phyloP scores from a whole-genome alignment of 2,888 invertebrate genomes.

The Agonopterix arenella region DNA sequence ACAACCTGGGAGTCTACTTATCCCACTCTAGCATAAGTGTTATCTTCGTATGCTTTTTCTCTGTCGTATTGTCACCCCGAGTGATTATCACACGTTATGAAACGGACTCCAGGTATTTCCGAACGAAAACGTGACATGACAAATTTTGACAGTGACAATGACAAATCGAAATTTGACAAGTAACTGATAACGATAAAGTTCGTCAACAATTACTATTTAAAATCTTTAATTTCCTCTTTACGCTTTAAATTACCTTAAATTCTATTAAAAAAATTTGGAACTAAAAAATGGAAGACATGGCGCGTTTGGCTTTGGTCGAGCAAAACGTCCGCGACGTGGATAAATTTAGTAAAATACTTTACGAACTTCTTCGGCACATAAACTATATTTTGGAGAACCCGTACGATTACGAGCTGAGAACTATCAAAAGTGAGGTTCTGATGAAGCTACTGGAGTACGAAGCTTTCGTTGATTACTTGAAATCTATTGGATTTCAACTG shows the following conservation, averaged over 20 bases:
- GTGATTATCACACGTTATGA: too few relatives aligned
- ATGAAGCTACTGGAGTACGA: conserved; percentile 33
- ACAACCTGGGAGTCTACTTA: too few relatives aligned
- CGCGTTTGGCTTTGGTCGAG: conserved; percentile 63
- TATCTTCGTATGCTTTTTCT: too few relatives aligned
- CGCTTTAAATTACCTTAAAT: too few relatives aligned
- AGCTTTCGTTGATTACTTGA: conserved; percentile 51
- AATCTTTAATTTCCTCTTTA: conserved; percentile 6
- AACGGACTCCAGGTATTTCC: background rate
- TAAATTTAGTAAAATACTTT: conserved; percentile 45
- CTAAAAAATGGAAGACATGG: conserved; percentile 61
- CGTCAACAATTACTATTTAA: background rate
- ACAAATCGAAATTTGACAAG: conserved; percentile 63
- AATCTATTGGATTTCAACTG: conserved; percentile 52
- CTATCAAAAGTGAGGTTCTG: conserved; percentile 38
- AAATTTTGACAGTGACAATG: conserved; percentile 16
- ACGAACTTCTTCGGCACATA: conserved; percentile 45
- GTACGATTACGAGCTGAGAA: conserved; percentile 45
- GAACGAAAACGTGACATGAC: conserved; percentile 22
- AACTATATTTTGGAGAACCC: conserved; percentile 57
- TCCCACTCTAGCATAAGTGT: too few relatives aligned
- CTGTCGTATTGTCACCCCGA: too few relatives aligned
- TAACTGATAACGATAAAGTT: conserved; percentile 12
- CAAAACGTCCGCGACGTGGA: conserved; percentile 42
- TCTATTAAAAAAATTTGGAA: background rate